These are phyloP conservation scores for Puma concolor DNA, from an alignment of 2,113 vertebrate species.

Conservation along the genomic window DNA sequence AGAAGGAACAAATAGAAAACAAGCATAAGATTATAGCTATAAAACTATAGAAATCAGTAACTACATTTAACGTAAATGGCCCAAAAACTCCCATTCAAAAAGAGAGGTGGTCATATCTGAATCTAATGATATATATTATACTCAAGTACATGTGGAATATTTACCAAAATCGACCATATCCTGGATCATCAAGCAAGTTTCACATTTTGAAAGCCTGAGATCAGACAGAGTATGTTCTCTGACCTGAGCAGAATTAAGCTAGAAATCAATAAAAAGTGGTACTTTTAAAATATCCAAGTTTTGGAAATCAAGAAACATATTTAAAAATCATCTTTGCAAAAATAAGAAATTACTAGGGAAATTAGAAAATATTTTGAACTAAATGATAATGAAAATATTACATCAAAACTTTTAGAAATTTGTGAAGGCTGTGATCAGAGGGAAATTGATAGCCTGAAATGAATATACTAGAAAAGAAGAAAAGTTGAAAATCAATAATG, in stretches of 20 bases:
- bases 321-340: background rate
- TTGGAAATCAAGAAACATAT: background rate
- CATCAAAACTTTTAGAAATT: background rate
- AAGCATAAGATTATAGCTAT: background rate
- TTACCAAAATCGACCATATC: background rate
- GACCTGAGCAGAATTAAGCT: background rate
- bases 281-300: background rate
- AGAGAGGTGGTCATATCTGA: background rate
- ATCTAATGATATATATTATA: background rate
- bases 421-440: background rate
- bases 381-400: constrained; percentile 12
- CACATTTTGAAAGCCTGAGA: background rate
- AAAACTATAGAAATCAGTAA: background rate
- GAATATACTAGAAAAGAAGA: background rate
- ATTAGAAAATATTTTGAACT: background rate
- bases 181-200: background rate
- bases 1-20: background rate
- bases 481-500: background rate
- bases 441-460: background rate
- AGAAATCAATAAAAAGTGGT: background rate
- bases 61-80: background rate
- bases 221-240: background rate
- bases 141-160: background rate
- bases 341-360: background rate
- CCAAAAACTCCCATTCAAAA: background rate